Conservation (phyloP, 2,888 invertebrate genomes). For the Polyommatus iphigenia region DNA sequence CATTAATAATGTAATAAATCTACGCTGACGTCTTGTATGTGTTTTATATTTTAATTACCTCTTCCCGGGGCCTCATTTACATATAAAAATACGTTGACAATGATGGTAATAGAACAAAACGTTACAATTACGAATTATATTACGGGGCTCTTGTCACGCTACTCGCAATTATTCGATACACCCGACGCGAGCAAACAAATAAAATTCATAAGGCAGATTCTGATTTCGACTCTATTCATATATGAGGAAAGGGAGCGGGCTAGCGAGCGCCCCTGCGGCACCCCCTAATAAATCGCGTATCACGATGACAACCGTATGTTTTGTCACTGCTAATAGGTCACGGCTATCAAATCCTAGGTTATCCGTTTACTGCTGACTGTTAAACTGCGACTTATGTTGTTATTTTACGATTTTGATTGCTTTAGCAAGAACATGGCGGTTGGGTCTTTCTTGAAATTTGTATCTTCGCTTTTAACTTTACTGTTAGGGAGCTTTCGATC, state of each 20-base stretch:
- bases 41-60: slow-evolving; percentile 5
- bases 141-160: slow-evolving; percentile 56
- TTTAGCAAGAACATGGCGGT: not conserved
- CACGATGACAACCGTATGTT: slow-evolving; percentile 71
- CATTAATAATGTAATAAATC: slow-evolving; percentile 15
- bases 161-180: slow-evolving; percentile 62
- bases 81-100: slow-evolving; percentile 9
- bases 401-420: slow-evolving; percentile 32
- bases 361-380: slow-evolving; percentile 41
- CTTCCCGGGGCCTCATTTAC: not conserved
- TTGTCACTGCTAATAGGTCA: slow-evolving; percentile 70
- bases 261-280: slow-evolving; percentile 30
- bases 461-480: slow-evolving; percentile 3
- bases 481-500: not conserved
- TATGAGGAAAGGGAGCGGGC: slow-evolving; percentile 36
- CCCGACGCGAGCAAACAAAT: slow-evolving; percentile 44
- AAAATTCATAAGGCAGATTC: slow-evolving; percentile 36
- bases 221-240: slow-evolving; percentile 39
- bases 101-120: slow-evolving; percentile 27
- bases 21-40: not conserved
- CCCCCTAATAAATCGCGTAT: slow-evolving; percentile 63
- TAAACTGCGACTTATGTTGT: slow-evolving; percentile 20
- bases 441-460: slow-evolving; percentile 34
- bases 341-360: slow-evolving; percentile 63
- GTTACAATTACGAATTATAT: slow-evolving; percentile 45